Evolutionary conservation across 2,113 vertebrate species (phyloP), one percentile per base, ranked within the genome.

Genomic region (Archilochus colubris): DNA sequence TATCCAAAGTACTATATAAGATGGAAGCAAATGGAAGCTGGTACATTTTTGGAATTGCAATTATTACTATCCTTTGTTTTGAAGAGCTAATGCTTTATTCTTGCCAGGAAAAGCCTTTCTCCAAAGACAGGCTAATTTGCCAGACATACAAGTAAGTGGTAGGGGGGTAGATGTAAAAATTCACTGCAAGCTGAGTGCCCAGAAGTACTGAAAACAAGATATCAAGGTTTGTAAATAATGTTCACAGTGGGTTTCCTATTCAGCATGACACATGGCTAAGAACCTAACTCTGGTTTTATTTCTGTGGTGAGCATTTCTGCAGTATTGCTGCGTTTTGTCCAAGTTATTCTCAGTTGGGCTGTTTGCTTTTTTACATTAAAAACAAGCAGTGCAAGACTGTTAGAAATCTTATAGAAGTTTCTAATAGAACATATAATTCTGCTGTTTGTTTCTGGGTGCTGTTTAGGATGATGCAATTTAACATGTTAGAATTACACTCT

Each of bases 261-360:
- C 43, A 23, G 20, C 7, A 10, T 19, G 46, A 16, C 1, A 13
- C 22, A 2, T 1, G 0, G 4, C 27, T 61, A 69, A 59, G 74
- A 57, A 15, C 24, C 5, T 8, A 4, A 17, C 38, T 68, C 27
- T 27, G 55, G 27, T 51, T 30, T 20, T 48, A 0, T 51, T 59
- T 14, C 17, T 91, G 82, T 22, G 50, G 57, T 33, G 30, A 55
- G 31, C 22, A 14, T 21, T 78, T 22, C 46, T 87, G 61, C 62
- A 61, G 1, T 16, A 33, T 10, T 63, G 10, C 53, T 36, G 7
- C 1, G 46, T 1, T 20, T 30, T 8, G 86, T 15, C 44, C 44
- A 66, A 80, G 58, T 44, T 62, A 46, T 6, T 81, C 46, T 69
- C 43, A 12, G 55, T 36, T 61, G 63, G 21, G 74, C n/a, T 58